Conservation (phyloP, 2,113 vertebrate species). For the Forbesichthys papilliferus region DNA sequence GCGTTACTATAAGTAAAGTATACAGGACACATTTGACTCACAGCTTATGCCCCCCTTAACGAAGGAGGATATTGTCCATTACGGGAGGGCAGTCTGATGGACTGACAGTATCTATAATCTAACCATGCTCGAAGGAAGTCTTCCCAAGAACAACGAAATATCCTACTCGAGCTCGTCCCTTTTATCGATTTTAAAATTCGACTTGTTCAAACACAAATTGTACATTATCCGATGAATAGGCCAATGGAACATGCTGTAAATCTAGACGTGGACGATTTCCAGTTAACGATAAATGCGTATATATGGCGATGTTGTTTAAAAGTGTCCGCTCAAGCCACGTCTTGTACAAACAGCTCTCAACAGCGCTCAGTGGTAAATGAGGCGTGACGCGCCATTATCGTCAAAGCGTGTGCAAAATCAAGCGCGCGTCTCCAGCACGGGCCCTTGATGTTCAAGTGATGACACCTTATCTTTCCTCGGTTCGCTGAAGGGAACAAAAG, state of each 20-base stretch:
- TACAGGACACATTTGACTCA: conserved; percentile 25
- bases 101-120: conserved; percentile 33
- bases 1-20: background rate
- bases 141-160: conserved; percentile 13
- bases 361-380: conserved; percentile 12
- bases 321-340: background rate
- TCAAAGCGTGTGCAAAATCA: conserved; percentile 26
- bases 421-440: conserved; percentile 12
- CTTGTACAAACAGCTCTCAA: conserved; percentile 45
- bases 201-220: no score
- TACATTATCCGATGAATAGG: background rate
- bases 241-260: background rate
- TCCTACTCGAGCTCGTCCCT: background rate
- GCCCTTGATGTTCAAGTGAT: conserved; percentile 56
- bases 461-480: conserved; percentile 57
- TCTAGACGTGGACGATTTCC: background rate
- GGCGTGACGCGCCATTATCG: conserved; percentile 26
- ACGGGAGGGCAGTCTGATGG: conserved; percentile 19
- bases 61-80: conserved; percentile 22
- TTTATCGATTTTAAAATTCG: background rate
- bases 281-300: background rate
- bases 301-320: background rate
- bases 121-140: conserved; percentile 25
- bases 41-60: background rate
- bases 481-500: conserved; percentile 47